Percentiles rank a stretch among this genome's conserved stretches.
phyloP scores from a whole-genome alignment of 2,888 invertebrate species.

The Frankliniella fusca region DNA sequence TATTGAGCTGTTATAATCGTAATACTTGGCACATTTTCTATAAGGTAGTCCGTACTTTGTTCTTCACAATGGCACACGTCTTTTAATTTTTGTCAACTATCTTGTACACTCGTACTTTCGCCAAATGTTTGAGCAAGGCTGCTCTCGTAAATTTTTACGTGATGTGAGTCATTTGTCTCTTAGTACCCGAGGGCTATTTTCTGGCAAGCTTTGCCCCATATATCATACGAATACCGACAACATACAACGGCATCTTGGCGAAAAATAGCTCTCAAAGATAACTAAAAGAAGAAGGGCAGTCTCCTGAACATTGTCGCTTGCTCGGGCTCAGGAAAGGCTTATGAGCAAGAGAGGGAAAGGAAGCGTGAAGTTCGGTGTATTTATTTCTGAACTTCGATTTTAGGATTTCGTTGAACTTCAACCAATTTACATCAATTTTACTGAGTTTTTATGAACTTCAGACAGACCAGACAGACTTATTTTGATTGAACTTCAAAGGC shows the following conservation, averaged over 20 bases:
- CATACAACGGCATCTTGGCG: not conserved
- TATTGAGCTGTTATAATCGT: not conserved
- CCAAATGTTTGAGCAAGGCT: too few relatives aligned
- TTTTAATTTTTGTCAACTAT: not conserved
- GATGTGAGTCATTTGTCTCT: not conserved
- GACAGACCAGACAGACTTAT: too few relatives aligned
- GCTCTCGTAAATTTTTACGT: not conserved
- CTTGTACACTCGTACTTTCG: not conserved
- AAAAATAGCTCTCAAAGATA: conserved; percentile 5
- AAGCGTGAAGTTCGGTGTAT: too few relatives aligned
- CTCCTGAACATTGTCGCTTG: too few relatives aligned
- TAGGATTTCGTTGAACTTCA: too few relatives aligned
- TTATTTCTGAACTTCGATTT: too few relatives aligned
- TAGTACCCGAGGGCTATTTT: not conserved
- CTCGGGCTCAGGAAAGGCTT: too few relatives aligned
- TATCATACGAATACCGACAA: not conserved
- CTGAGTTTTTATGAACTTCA: too few relatives aligned
- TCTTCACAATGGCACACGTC: not conserved
- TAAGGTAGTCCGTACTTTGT: not conserved
- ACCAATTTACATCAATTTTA: too few relatives aligned
- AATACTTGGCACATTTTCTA: not conserved
- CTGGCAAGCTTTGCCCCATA: not conserved
- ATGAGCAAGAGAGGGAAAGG: too few relatives aligned
- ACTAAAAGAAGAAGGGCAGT: not conserved
- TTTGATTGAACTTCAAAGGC: too few relatives aligned